These are phyloP conservation scores for Chelon labrosus DNA, from an alignment of 2,797 vertebrate genomes.

Conservation along the genomic window DNA sequence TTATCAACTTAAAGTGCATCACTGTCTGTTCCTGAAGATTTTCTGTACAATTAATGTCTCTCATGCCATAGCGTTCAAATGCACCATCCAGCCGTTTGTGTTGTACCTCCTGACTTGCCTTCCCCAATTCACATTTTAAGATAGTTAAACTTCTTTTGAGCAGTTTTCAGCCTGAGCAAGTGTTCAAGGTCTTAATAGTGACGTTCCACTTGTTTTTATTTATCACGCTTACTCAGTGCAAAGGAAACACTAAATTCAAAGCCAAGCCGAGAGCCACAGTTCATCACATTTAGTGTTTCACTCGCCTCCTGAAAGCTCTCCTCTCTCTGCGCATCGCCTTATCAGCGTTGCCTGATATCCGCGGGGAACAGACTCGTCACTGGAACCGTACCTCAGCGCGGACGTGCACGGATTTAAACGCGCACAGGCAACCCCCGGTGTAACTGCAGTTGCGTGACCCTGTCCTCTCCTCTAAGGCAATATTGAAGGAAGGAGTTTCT, in stretches of 20 bases:
- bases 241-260: conserved; percentile 20
- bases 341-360: conserved; percentile 38
- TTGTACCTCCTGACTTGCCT: neutral
- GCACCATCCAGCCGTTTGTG: neutral
- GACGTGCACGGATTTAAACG: conserved; percentile 7
- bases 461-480: conserved; percentile 66
- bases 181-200: neutral
- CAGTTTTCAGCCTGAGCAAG: neutral
- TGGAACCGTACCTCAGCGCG: conserved; percentile 13
- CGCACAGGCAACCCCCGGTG: conserved; percentile 23
- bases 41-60: neutral
- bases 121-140: neutral
- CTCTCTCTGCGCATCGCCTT: neutral
- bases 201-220: conserved; percentile 14
- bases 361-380: conserved; percentile 24
- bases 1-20: neutral
- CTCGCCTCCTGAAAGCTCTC: conserved; percentile 24
- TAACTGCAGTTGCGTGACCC: conserved; percentile 65
- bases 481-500: conserved; percentile 66
- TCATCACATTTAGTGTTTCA: conserved; percentile 23
- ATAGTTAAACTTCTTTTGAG: neutral
- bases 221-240: conserved; percentile 20
- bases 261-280: conserved; percentile 24
- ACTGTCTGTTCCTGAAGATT: conserved; percentile 9
- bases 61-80: too few relatives aligned